Evolutionary conservation across 1,140 invertebrate species (phyloP).

Genomic region (Heliconius hewitsoni): DNA sequence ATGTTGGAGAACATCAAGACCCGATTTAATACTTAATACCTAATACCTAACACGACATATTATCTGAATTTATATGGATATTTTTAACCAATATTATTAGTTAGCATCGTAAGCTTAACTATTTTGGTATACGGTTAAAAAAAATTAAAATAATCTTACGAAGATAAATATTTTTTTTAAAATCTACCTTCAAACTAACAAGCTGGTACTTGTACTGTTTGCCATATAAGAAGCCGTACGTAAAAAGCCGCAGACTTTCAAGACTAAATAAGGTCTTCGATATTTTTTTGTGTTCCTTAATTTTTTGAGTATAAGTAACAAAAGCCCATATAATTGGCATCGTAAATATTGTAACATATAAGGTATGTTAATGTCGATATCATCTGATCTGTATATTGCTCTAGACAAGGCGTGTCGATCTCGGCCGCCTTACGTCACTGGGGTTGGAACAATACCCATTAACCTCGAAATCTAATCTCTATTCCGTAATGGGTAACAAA

Average conservation of each 20-base stretch:
- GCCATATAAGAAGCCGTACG: background rate
- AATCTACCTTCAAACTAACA: background rate
- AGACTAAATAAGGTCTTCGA: background rate
- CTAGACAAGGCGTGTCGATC: constrained; percentile 14
- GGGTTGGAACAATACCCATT: constrained; percentile 31
- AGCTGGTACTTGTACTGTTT: background rate
- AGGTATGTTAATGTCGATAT: constrained; percentile 18
- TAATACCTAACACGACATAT: no score
- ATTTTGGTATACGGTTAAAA: background rate
- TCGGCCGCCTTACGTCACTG: constrained; percentile 22
- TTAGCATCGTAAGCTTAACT: background rate
- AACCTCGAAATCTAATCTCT: constrained; percentile 35
- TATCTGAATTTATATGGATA: no score
- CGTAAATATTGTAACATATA: background rate
- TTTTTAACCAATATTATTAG: no score
- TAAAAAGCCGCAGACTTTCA: background rate
- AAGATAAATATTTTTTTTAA: background rate
- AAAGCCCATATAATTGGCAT: background rate
- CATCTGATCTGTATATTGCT: constrained; percentile 25
- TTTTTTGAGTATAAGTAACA: background rate
- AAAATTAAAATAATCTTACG: background rate
- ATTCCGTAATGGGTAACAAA: constrained; percentile 30
- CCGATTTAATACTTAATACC: background rate
- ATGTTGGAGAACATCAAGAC: background rate
- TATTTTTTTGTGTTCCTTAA: background rate